Evolutionary conservation across 2,888 invertebrate genomes (phyloP).

Genomic region (Pyrochroa serraticornis): DNA sequence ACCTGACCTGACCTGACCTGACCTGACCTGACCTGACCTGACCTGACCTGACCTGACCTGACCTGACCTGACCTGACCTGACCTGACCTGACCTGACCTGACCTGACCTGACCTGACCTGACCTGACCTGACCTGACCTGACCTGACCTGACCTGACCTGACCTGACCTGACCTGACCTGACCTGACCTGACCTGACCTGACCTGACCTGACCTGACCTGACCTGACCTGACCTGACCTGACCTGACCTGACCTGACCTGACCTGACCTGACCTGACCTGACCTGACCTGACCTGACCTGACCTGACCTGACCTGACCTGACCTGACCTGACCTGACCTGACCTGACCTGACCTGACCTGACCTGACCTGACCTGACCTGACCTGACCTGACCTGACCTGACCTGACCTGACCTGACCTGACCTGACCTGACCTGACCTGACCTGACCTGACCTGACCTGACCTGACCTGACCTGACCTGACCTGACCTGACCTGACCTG

Average conservation of each 20-base stretch:
- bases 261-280: too few relatives aligned
- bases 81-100: slow-evolving; percentile 15
- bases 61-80: slow-evolving; percentile 15
- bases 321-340: too few relatives aligned
- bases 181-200: slow-evolving; percentile 15
- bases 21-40: slow-evolving; percentile 15
- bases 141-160: slow-evolving; percentile 15
- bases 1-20: slow-evolving; percentile 15
- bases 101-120: slow-evolving; percentile 15
- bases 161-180: slow-evolving; percentile 15
- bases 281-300: too few relatives aligned
- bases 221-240: slow-evolving; percentile 14
- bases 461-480: too few relatives aligned
- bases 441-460: too few relatives aligned
- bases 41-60: slow-evolving; percentile 15
- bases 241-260: slow-evolving; percentile 12
- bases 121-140: slow-evolving; percentile 15
- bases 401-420: too few relatives aligned
- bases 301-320: too few relatives aligned
- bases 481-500: too few relatives aligned
- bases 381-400: too few relatives aligned
- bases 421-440: too few relatives aligned
- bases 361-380: too few relatives aligned
- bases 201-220: slow-evolving; percentile 12
- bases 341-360: too few relatives aligned